phyloP scores from a whole-genome alignment of 2,888 invertebrate species.

The Neoascia interrupta region DNA sequence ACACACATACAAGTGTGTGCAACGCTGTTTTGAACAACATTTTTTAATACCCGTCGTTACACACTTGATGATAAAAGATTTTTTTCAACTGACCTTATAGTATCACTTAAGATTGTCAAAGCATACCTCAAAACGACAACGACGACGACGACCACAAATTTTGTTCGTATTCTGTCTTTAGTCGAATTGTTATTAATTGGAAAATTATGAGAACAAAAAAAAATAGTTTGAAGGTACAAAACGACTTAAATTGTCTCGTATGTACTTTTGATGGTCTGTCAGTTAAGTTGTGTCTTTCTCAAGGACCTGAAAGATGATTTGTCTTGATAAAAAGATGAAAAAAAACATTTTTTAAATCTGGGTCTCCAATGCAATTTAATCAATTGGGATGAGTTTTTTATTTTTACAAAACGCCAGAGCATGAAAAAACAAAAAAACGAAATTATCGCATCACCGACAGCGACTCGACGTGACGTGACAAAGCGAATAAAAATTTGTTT shows the following conservation, averaged over 20 bases:
- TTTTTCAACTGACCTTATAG: slow-evolving; percentile 38
- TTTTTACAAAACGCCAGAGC: too few species aligned
- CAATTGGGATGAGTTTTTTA: too few species aligned
- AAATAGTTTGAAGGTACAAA: background rate
- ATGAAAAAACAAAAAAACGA: too few species aligned
- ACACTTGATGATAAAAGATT: slow-evolving; percentile 52
- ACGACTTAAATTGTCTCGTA: too few species aligned
- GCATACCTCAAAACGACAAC: slow-evolving; percentile 7
- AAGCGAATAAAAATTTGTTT: too few species aligned
- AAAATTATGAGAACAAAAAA: slow-evolving; percentile 33
- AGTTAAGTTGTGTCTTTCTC: too few species aligned
- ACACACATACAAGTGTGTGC: too few species aligned
- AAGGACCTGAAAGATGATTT: slow-evolving; percentile 11
- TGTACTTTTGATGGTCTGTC: too few species aligned
- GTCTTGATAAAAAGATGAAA: background rate
- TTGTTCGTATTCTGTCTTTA: background rate
- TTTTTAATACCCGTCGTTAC: too few species aligned
- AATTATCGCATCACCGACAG: too few species aligned
- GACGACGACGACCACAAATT: background rate
- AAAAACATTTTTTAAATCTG: background rate
- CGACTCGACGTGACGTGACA: too few species aligned
- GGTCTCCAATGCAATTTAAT: background rate
- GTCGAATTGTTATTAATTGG: slow-evolving; percentile 35
- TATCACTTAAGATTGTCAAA: slow-evolving; percentile 52
- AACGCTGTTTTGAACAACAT: slow-evolving; percentile 29